These are phyloP conservation scores for Mycetomoellerius zeteki DNA, from an alignment of 1,140 invertebrate genomes.

Conservation along the genomic window DNA sequence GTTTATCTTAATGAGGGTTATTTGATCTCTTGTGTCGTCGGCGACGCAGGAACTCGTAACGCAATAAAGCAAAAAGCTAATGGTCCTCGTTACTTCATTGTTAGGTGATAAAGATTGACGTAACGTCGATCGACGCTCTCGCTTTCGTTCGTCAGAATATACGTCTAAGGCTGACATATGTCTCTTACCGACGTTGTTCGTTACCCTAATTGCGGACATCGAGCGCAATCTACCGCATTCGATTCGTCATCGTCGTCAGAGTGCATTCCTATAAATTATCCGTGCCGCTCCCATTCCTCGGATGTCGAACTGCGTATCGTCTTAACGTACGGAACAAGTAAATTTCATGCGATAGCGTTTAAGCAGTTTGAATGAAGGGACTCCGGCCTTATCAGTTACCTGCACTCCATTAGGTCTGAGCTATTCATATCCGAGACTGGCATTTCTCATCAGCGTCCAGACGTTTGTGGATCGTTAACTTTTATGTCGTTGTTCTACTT, in stretches of 20 bases:
- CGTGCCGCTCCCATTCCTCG: slow-evolving; percentile 57
- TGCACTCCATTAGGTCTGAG: slow-evolving; percentile 13
- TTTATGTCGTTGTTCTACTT: slow-evolving; percentile 66
- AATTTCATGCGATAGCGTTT: slow-evolving; percentile 41
- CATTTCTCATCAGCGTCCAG: slow-evolving; percentile 57
- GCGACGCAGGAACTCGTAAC: slow-evolving; percentile 71
- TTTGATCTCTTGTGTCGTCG: slow-evolving; percentile 74
- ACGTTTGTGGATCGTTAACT: slow-evolving; percentile 67
- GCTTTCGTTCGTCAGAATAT: slow-evolving; percentile 47
- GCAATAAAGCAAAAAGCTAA: slow-evolving; percentile 77
- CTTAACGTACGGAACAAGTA: background rate
- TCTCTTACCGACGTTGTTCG: slow-evolving; percentile 53
- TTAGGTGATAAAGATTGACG: slow-evolving; percentile 75
- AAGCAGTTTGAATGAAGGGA: slow-evolving; percentile 20
- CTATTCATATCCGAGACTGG: slow-evolving; percentile 55
- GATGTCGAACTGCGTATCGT: slow-evolving; percentile 2
- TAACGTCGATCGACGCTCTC: slow-evolving; percentile 46
- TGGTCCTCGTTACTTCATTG: slow-evolving; percentile 75
- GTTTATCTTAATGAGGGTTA: slow-evolving; percentile 77
- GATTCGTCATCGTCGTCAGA: slow-evolving; percentile 48
- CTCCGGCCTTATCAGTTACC: slow-evolving; percentile 34
- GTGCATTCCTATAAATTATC: slow-evolving; percentile 33
- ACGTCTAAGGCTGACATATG: slow-evolving; percentile 57
- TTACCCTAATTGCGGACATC: slow-evolving; percentile 73
- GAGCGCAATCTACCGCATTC: slow-evolving; percentile 67